phyloP scores from a whole-genome alignment of 2,113 vertebrate species.

The Phycodurus eques region DNA sequence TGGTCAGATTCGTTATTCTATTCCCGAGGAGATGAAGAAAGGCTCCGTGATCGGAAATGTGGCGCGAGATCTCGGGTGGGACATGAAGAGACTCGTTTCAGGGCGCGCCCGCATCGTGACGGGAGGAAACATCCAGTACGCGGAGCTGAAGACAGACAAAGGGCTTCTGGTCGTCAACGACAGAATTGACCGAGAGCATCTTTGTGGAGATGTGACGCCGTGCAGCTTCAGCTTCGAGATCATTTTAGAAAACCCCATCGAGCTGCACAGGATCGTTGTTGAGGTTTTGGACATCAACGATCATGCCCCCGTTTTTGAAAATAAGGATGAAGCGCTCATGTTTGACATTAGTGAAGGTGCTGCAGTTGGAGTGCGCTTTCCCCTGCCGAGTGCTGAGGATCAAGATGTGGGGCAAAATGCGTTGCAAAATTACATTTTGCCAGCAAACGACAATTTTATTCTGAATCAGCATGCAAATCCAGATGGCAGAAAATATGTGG shows the following conservation, averaged over 20 bases:
- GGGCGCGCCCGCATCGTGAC: slow-evolving; percentile 42
- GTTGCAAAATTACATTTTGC: slow-evolving; percentile 66
- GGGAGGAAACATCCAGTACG: slow-evolving; percentile 27
- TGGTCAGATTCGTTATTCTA: slow-evolving; percentile 32
- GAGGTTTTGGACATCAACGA: slow-evolving; percentile 64
- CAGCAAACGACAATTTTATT: slow-evolving; percentile 59
- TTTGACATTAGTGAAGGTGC: slow-evolving; percentile 61
- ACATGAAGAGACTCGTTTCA: slow-evolving; percentile 35
- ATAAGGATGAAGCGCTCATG: slow-evolving; percentile 3
- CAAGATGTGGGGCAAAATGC: slow-evolving; percentile 66
- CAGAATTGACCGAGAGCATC: slow-evolving; percentile 55
- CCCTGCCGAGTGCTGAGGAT: slow-evolving; percentile 57
- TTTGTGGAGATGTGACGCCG: slow-evolving; percentile 43
- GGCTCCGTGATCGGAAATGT: slow-evolving; percentile 57
- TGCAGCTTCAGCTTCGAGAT: slow-evolving; percentile 58
- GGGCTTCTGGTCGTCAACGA: slow-evolving; percentile 48
- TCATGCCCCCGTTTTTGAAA: slow-evolving; percentile 34
- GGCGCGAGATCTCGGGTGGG: slow-evolving; percentile 46
- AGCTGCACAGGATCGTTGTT: slow-evolving; percentile 33
- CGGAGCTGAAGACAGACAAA: slow-evolving; percentile 51
- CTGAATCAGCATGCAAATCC: slow-evolving; percentile 57
- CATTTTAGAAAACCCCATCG: slow-evolving; percentile 61
- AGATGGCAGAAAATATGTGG: slow-evolving; percentile 58
- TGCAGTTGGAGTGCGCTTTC: slow-evolving; percentile 17
- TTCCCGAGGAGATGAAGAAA: slow-evolving; percentile 56